Percentiles rank a stretch among this genome's conserved stretches.
phyloP scores from a whole-genome alignment of 2,888 invertebrate genomes.

The Hecatera dysodea region DNA sequence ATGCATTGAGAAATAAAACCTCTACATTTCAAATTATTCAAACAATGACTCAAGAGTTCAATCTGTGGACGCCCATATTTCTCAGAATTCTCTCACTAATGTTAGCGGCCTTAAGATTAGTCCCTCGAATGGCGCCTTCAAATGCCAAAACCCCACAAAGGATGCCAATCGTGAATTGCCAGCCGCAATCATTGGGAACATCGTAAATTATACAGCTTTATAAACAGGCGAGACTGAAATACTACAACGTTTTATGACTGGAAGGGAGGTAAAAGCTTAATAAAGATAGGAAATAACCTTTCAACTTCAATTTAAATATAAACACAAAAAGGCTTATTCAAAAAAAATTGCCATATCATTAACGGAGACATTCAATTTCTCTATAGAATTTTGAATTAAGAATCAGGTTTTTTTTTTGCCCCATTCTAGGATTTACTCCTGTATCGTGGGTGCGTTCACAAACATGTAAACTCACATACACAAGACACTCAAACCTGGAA shows the following conservation, averaged over 20 bases:
- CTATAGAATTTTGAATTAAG: too few relatives aligned
- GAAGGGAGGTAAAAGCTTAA: conserved; percentile 27
- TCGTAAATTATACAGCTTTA: conserved; percentile 72
- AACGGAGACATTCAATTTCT: too few relatives aligned
- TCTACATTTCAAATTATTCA: conserved; percentile 23
- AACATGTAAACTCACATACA: too few relatives aligned
- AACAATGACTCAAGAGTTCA: conserved; percentile 34
- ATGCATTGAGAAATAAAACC: conserved; percentile 8
- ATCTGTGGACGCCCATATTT: conserved; percentile 39
- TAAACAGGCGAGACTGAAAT: conserved; percentile 57
- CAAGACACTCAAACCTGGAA: too few relatives aligned
- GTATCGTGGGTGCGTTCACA: too few relatives aligned
- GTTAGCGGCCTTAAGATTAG: conserved; percentile 71
- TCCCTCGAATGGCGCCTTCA: conserved; percentile 72
- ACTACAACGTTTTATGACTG: conserved; percentile 42
- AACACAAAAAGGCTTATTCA: too few relatives aligned
- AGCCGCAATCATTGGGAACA: conserved; percentile 74
- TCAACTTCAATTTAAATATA: conserved; percentile 11
- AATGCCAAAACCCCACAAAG: conserved; percentile 79
- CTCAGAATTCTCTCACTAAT: conserved; percentile 66
- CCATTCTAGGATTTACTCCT: too few relatives aligned
- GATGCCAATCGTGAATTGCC: conserved; percentile 83
- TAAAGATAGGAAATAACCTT: conserved; percentile 35
- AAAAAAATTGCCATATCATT: too few relatives aligned
- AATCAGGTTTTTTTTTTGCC: too few relatives aligned